These are phyloP conservation scores for Taeniopygia guttata DNA, from an alignment of 2,797 vertebrate genomes.

Conservation along the genomic window DNA sequence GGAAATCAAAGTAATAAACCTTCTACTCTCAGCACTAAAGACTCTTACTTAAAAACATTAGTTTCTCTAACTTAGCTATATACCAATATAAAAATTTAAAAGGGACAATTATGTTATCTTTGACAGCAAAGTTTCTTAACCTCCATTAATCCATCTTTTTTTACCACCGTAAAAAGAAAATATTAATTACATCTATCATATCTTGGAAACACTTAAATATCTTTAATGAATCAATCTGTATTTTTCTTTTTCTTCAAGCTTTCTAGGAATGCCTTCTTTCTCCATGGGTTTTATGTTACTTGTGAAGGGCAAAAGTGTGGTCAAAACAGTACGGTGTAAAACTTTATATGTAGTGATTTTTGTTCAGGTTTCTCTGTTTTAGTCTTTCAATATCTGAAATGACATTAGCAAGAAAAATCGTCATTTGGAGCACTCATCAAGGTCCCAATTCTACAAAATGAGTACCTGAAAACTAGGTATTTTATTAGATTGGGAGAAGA, in stretches of 20 bases:
- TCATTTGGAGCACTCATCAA: neutral
- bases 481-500: neutral
- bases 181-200: neutral
- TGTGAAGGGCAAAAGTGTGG: neutral
- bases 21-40: constrained; percentile 4
- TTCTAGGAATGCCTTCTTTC: neutral
- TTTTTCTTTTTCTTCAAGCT: neutral
- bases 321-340: neutral
- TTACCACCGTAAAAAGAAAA: neutral
- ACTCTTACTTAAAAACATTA: neutral
- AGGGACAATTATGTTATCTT: neutral
- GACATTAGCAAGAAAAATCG: neutral
- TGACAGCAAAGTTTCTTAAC: constrained; percentile 5
- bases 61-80: neutral
- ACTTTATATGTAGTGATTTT: neutral
- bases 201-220: neutral
- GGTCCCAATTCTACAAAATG: neutral
- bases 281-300: neutral
- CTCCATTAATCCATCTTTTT: neutral
- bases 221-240: neutral
- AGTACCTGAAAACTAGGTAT: neutral
- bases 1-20: constrained; percentile 20
- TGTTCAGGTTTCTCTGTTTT: neutral
- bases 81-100: neutral
- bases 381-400: neutral